These are phyloP conservation scores for Oryzias woworae DNA, from an alignment of 2,113 vertebrate species.

Conservation along the genomic window DNA sequence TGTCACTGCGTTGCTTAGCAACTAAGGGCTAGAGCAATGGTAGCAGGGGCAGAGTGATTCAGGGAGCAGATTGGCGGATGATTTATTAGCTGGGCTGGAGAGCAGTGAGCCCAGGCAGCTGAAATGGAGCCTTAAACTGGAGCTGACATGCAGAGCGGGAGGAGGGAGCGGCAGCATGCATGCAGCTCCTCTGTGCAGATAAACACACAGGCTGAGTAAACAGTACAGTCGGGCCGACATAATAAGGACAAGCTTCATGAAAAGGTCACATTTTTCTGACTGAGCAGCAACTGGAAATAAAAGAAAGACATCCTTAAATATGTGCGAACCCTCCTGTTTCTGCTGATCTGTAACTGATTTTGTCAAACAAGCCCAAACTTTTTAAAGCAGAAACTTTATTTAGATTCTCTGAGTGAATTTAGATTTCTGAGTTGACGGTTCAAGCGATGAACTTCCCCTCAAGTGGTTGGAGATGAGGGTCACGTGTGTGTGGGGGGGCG, in stretches of 20 bases:
- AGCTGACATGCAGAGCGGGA: slow-evolving; percentile 67
- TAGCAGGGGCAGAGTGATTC: slow-evolving; percentile 84
- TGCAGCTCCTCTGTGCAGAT: slow-evolving; percentile 37
- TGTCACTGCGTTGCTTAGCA: slow-evolving; percentile 86
- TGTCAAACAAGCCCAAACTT: no score
- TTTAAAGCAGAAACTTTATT: no score
- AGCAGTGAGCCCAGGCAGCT: slow-evolving; percentile 81
- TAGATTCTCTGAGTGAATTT: not conserved
- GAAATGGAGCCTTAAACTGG: slow-evolving; percentile 81
- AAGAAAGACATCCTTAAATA: not conserved
- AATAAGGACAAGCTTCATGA: slow-evolving; percentile 57
- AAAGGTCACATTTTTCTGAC: slow-evolving; percentile 61
- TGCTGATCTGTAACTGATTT: no score
- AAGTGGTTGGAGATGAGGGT: slow-evolving; percentile 22
- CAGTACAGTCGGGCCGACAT: slow-evolving; percentile 68
- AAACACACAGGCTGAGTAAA: slow-evolving; percentile 57
- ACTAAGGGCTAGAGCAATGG: slow-evolving; percentile 85
- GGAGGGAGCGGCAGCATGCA: slow-evolving; percentile 23
- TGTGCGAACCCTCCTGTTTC: no score
- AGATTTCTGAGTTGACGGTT: slow-evolving; percentile 38
- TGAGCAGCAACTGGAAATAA: slow-evolving; percentile 22
- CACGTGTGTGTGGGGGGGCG: slow-evolving; percentile 7
- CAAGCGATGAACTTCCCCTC: slow-evolving; percentile 19
- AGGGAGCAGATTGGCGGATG: slow-evolving; percentile 86
- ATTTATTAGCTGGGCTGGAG: slow-evolving; percentile 88